These are phyloP conservation scores for Sesia bembeciformis DNA, from an alignment of 2,888 invertebrate species.

Conservation along the genomic window DNA sequence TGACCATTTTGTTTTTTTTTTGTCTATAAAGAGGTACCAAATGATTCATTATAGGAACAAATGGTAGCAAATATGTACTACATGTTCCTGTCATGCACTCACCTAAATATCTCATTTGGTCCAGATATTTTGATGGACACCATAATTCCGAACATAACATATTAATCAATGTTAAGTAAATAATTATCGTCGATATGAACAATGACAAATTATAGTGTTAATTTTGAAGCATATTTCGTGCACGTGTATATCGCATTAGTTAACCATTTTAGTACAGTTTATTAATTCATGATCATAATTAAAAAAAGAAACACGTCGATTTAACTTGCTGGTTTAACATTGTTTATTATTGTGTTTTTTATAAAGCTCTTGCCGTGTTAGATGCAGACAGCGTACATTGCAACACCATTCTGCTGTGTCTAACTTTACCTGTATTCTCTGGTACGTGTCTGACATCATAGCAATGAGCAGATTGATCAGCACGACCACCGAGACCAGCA, in stretches of 20 bases:
- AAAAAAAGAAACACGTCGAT: background rate
- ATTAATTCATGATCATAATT: background rate
- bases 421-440: conserved; percentile 93
- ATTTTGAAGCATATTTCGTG: background rate
- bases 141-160: no score
- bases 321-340: background rate
- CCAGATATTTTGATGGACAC: no score
- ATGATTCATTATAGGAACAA: no score
- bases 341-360: background rate
- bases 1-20: no score
- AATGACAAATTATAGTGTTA: no score
- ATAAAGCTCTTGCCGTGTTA: background rate
- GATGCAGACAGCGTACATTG: conserved; percentile 4
- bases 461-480: conserved; percentile 99
- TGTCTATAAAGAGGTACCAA: no score
- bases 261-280: background rate
- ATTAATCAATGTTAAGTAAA: no score
- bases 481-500: conserved; percentile 99
- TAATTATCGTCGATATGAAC: no score
- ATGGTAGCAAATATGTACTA: no score
- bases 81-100: no score
- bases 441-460: conserved; percentile 99
- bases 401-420: conserved; percentile 10
- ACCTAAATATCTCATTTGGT: no score
- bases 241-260: background rate